phyloP scores from a whole-genome alignment of 2,113 vertebrate species.

The Phylloscopus whistleri region DNA sequence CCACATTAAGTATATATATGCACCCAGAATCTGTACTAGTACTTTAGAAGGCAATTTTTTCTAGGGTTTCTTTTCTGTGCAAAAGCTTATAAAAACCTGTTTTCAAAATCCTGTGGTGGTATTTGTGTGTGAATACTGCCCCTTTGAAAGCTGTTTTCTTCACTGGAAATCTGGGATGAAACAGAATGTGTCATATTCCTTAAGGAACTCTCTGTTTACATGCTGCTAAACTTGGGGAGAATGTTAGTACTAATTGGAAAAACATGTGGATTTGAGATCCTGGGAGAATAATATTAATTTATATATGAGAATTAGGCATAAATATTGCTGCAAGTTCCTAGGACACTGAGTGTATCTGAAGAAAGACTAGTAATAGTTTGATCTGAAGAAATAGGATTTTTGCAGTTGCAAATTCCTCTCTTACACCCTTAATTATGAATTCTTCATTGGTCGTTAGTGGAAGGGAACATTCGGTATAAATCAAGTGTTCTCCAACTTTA shows the following conservation, averaged over 20 bases:
- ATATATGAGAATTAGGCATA: background rate
- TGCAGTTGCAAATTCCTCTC: background rate
- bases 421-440: background rate
- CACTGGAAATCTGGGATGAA: background rate
- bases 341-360: background rate
- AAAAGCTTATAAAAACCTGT: background rate
- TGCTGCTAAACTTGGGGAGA: background rate
- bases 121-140: background rate
- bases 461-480: background rate
- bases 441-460: background rate
- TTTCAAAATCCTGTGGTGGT: background rate
- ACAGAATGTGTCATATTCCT: slow-evolving; percentile 10
- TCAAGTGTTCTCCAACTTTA: background rate
- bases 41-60: background rate
- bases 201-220: background rate
- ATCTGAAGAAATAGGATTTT: background rate
- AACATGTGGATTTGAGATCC: background rate
- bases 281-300: background rate
- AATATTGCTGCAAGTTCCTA: background rate
- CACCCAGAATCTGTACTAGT: background rate
- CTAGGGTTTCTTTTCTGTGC: background rate
- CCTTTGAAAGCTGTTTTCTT: background rate
- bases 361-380: background rate
- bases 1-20: background rate
- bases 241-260: slow-evolving; percentile 5